Conservation (phyloP, 2,797 vertebrate species). For the Psittacula derbiana region DNA sequence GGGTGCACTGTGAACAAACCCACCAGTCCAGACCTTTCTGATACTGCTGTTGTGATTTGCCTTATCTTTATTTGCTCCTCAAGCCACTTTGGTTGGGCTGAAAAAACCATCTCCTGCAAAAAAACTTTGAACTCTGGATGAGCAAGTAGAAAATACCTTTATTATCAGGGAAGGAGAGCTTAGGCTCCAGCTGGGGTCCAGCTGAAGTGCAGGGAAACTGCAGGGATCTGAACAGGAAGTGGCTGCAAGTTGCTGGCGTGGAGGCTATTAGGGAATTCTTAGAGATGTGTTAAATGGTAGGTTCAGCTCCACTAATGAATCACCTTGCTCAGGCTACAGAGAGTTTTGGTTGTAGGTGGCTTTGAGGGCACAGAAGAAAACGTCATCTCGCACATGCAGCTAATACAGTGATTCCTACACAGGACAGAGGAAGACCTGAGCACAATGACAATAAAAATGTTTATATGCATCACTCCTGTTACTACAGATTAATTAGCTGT, state of each 20-base stretch:
- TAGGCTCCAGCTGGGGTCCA: slow-evolving; percentile 20
- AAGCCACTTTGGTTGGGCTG: slow-evolving; percentile 45
- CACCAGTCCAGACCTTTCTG: slow-evolving; percentile 53
- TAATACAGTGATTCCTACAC: neutral
- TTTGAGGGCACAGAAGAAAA: neutral
- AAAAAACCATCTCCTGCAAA: slow-evolving; percentile 53
- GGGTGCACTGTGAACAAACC: slow-evolving; percentile 41
- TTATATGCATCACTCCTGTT: neutral
- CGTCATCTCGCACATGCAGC: neutral
- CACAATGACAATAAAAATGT: neutral
- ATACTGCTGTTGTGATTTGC: slow-evolving; percentile 29
- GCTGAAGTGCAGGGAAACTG: neutral
- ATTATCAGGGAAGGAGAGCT: neutral
- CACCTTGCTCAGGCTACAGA: neutral
- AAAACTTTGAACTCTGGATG: slow-evolving; percentile 68
- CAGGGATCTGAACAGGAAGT: slow-evolving; percentile 49
- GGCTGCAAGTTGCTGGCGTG: neutral
- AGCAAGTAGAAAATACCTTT: slow-evolving; percentile 45
- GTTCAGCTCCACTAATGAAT: slow-evolving; percentile 24
- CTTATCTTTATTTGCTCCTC: slow-evolving; percentile 71
- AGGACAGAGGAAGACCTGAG: neutral
- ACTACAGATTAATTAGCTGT: neutral
- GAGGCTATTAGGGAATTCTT: slow-evolving; percentile 45
- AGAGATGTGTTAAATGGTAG: slow-evolving; percentile 29
- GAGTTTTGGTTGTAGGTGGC: neutral